Percentiles rank a stretch among this genome's conserved stretches.
phyloP scores from a whole-genome alignment of 2,888 invertebrate genomes.

The Onchidella celtica region DNA sequence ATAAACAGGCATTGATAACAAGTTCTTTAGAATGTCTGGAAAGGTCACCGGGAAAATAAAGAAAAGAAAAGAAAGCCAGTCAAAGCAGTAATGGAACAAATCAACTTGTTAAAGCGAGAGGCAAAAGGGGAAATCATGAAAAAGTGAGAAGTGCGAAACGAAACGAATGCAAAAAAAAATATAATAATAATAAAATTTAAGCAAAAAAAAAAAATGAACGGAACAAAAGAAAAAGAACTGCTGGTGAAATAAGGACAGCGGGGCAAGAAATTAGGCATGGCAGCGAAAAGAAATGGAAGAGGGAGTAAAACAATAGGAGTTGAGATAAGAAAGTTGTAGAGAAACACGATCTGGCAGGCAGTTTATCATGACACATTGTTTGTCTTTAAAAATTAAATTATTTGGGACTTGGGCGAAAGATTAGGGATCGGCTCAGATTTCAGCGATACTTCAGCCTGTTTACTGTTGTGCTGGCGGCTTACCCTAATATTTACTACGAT shows the following conservation, averaged over 20 bases:
- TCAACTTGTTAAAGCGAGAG: neutral
- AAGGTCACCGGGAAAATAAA: constrained; percentile 14
- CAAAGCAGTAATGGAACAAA: neutral
- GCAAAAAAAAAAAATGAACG: neutral
- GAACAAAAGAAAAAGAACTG: neutral
- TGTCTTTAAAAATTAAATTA: constrained; percentile 38
- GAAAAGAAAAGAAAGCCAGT: neutral
- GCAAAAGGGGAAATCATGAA: neutral
- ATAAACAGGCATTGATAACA: constrained; percentile 26
- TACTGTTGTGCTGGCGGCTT: neutral
- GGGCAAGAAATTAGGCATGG: neutral
- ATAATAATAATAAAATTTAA: too few species aligned
- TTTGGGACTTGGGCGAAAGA: constrained; percentile 8
- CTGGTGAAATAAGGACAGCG: neutral
- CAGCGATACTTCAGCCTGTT: constrained; percentile 25
- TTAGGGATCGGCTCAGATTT: constrained; percentile 25
- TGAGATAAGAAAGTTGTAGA: constrained; percentile 6
- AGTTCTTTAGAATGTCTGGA: constrained; percentile 7
- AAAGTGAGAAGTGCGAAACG: neutral
- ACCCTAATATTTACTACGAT: constrained; percentile 30
- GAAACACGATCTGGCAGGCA: neutral
- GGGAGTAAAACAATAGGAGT: neutral
- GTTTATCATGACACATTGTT: constrained; percentile 24
- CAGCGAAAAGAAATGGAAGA: neutral
- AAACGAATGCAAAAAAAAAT: too few species aligned